Evolutionary conservation across 2,113 vertebrate genomes (phyloP), one percentile per base, ranked within the genome.

Genomic region (Ariopsis seemanni): DNA sequence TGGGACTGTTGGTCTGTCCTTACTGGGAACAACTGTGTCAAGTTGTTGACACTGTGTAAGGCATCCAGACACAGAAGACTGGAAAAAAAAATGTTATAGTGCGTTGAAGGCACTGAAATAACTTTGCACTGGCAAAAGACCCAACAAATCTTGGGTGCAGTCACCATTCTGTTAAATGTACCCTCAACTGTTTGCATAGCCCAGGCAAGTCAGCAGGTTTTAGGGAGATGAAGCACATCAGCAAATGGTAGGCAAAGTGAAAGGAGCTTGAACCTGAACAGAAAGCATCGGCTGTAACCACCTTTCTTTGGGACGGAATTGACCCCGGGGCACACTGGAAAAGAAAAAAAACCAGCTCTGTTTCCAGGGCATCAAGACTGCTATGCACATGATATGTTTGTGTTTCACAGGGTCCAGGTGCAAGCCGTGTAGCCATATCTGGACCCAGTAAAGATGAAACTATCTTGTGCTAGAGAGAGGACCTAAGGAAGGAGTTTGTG

Each of bases 381-480:
- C 79, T 60, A 81, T 58, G 79, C 57, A 60, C 55, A 60, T 42
- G 27, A 81, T 81, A 11, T 81, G 30, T 81, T 81, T 81, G 79
- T 42, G 30, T 81, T 81, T 81, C 79, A 81, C 79, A 81, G n/a
- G 79, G 79, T 81, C 27, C 57, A 81, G 79, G 79, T 81, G 78
- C 78, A 79, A 57, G 25, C n/a, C 52, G 57, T 55, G 25, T 7
- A 79, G 52, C 77, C 25, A 57, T 27, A 57, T 20, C 78, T 81
- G 27, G n/a, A 81, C 78, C 15, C 1, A 34, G n/a, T 58, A 81
- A 81, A 60, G 30, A 58, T 57, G 52, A 20, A 81, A 34, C 8
- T 60, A 60, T 60, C 30, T 60, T 81, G 55, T 42, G 55, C 17
- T 81, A 60, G 78, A 57, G 25, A 52, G 0, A 17, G 74, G 22